Base-by-base conservation (phyloP, 2,888 invertebrate species). In the Campaea margaritaria region DNA sequence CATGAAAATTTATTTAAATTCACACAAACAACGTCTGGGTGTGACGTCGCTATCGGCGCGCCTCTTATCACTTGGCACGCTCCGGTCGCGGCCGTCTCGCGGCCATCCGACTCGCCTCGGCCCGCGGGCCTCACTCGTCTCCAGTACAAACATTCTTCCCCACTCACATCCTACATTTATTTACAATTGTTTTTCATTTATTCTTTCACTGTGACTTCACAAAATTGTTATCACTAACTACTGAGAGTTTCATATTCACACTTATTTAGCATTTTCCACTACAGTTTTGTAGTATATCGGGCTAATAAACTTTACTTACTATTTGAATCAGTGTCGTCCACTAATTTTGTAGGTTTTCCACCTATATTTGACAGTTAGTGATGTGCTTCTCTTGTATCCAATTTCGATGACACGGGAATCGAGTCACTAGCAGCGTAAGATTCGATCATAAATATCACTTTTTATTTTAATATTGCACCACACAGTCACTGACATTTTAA, bases 1-100 rank as follows among this genome's bases (percentile, higher is more conserved):
- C 91, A 91, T 89, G 91, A 91, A 91, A 91, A 91, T 91, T 89
- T 92, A 91, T 92, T 92, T 90, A 91, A 91, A 91, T 91, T 91
- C 89, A 91, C 91, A 91, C 91, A 91, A 92, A 91, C 91, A 92
- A 87, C 91, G 92, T 92, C 92, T 92, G 92, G 91, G 91, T 86
- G 89, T 91, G 91, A 91, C 91, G 92, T 91, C 83, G 89, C 88
- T 91, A 91, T 91, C 91, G 91, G 89, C 88, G 88, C 91, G 89
- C 88, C 85, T 89, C 91, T 92, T 92, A 92, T 92, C 91, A 91
- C 91, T 92, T 91, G 91, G 91, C 91, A 91, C 89, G 91, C 86
- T 91, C 88, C 85, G 89, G 86, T 83, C 83, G 90, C 85, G 89
- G 85, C 83, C 83, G 90, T 89, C 90, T 88, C 88, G 88, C 87